Evolutionary conservation across 2,113 vertebrate genomes (phyloP).

Genomic region (Herpetotheres cachinnans): DNA sequence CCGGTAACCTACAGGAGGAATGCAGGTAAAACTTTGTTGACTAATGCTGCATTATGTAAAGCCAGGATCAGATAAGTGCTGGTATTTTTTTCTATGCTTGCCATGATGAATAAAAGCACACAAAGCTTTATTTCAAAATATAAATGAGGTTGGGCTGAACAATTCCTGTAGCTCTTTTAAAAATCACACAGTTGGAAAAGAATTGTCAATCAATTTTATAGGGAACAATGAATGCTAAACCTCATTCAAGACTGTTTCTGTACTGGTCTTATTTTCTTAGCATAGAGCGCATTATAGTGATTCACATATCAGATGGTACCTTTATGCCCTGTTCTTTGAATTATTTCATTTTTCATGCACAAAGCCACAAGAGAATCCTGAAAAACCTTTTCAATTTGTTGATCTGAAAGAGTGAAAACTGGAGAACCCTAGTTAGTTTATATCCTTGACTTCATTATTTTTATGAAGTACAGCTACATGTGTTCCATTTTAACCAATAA

Average conservation of each 20-base stretch:
- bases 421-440: not conserved
- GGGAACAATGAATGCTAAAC: constrained; percentile 49
- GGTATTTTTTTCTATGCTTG: constrained; percentile 30
- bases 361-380: constrained; percentile 26
- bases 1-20: constrained; percentile 9
- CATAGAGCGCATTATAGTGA: not conserved
- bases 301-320: constrained; percentile 21
- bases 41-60: constrained; percentile 39
- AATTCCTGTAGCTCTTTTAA: constrained; percentile 26
- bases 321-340: not conserved
- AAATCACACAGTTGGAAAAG: constrained; percentile 32
- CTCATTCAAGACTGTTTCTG: constrained; percentile 27
- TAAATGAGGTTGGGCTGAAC: not conserved
- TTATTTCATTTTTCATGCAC: not conserved
- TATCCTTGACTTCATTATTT: constrained; percentile 20
- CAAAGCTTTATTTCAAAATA: constrained; percentile 32
- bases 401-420: not conserved
- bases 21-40: constrained; percentile 37
- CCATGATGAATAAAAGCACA: constrained; percentile 32
- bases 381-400: constrained; percentile 34
- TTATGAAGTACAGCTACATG: constrained; percentile 4
- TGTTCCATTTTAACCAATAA: constrained; percentile 41
- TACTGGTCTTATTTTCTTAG: constrained; percentile 23
- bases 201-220: constrained; percentile 49
- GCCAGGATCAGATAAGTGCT: constrained; percentile 33